Percentiles rank a stretch among this genome's conserved stretches.
Conservation (phyloP, 1,140 invertebrate species). For the Yoshiicerus persimilis region DNA sequence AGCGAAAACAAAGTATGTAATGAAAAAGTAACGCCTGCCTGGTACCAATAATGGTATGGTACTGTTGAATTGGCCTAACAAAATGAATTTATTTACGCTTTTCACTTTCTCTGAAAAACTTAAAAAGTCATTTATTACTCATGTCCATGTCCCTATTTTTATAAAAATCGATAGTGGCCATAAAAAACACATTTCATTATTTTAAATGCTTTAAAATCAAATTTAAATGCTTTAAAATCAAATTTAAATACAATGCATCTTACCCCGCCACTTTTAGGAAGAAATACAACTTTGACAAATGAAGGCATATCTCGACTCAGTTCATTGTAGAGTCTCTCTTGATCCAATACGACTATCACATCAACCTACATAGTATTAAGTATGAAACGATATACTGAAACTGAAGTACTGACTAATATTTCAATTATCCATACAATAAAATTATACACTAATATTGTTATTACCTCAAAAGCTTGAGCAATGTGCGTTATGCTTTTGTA, state of each 20-base stretch:
- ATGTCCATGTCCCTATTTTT: no score
- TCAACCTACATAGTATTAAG: constrained; percentile 61
- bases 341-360: constrained; percentile 92
- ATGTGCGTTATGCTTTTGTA: constrained; percentile 81
- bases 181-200: no score
- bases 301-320: constrained; percentile 87
- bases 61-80: no score
- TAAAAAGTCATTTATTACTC: no score
- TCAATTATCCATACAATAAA: not conserved
- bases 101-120: no score
- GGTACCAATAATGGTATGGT: no score
- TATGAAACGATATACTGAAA: not conserved
- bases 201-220: not conserved
- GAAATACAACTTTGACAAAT: constrained; percentile 88
- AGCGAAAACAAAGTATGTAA: no score
- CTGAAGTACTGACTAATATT: not conserved
- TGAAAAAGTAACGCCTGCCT: no score
- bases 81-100: no score
- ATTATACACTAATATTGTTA: not conserved
- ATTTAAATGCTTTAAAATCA: not conserved
- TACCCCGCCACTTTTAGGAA: constrained; percentile 96
- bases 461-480: constrained; percentile 85
- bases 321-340: constrained; percentile 94
- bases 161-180: no score
- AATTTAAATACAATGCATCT: constrained; percentile 52